Evolutionary conservation across 2,888 invertebrate species (phyloP), one percentile per base, ranked within the genome.

Genomic region (Hesperia comma): DNA sequence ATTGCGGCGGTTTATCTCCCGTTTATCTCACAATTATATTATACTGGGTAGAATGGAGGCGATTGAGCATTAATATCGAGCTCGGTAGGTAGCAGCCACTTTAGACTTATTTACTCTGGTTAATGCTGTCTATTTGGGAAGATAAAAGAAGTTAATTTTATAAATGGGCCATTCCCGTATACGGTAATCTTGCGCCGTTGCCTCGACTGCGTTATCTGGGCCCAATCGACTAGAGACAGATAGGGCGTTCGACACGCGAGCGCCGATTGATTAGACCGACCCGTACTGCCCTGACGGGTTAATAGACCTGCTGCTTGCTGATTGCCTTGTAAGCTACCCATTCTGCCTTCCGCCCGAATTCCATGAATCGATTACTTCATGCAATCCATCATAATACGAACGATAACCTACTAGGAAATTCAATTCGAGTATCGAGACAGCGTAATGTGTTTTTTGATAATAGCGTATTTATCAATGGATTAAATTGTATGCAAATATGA

Each of bases 111-210:
- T 88, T 88, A 87, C 83, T 87, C 79, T 85, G 53, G 55, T 37
- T 60, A 84, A 85, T 84, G 79, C 81, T 81, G 80, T 84, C 85
- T 86, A 85, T 87, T 86, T 79, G 81, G 82, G 79, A 83, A 89
- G 88, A 90, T 88, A 89, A 88, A 87, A 89, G 86, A 88, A 89
- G 86, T 90, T 89, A 90, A 90, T 90, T 90, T 86, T 87, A 90
- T 91, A 89, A 90, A 91, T 91, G 86, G 87, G 79, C 87, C 80
- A 89, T 90, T 90, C 85, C 82, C 84, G 81, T 85, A 85, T 87
- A 84, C 81, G 87, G 87, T 89, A 90, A 90, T 90, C 88, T 90
- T 88, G 85, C 86, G 87, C 89, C 80, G 81, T 90, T 88, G 85
- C 86, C 86, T 89, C 80, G 81, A 82, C 75, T 68, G 77, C 80